phyloP scores from a whole-genome alignment of 2,888 invertebrate species.

The Dryocosmus kuriphilus region DNA sequence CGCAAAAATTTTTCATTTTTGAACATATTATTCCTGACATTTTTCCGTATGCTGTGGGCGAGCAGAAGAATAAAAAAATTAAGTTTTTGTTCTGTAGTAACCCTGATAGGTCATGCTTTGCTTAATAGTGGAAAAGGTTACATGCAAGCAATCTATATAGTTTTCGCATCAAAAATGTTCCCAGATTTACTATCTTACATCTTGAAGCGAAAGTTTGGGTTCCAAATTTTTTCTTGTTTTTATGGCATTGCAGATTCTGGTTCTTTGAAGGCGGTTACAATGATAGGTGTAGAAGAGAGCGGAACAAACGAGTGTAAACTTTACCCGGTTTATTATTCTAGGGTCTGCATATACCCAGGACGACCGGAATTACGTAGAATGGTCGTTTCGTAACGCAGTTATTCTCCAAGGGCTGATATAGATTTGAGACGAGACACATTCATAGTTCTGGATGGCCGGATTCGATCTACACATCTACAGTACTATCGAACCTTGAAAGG shows the following conservation, averaged over 20 bases:
- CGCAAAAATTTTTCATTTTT: too few species aligned
- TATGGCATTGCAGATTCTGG: not conserved
- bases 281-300: not conserved
- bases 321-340: not conserved
- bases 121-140: too few species aligned
- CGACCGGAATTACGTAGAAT: not conserved
- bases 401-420: slow-evolving; percentile 19
- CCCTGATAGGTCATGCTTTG: too few species aligned
- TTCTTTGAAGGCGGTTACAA: not conserved
- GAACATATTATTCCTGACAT: too few species aligned
- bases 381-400: slow-evolving; percentile 24
- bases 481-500: slow-evolving; percentile 51
- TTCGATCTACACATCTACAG: slow-evolving; percentile 21
- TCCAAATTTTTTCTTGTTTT: not conserved
- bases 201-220: not conserved
- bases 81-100: too few species aligned
- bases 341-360: not conserved
- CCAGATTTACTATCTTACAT: too few species aligned
- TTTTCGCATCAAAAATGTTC: too few species aligned
- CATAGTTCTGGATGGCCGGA: slow-evolving; percentile 7
- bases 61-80: too few species aligned
- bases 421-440: slow-evolving; percentile 9
- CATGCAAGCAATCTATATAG: too few species aligned
- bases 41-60: too few species aligned
- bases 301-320: not conserved